Base-by-base conservation (phyloP, 2,797 vertebrate species). In the Rhabdomys pumilio region DNA sequence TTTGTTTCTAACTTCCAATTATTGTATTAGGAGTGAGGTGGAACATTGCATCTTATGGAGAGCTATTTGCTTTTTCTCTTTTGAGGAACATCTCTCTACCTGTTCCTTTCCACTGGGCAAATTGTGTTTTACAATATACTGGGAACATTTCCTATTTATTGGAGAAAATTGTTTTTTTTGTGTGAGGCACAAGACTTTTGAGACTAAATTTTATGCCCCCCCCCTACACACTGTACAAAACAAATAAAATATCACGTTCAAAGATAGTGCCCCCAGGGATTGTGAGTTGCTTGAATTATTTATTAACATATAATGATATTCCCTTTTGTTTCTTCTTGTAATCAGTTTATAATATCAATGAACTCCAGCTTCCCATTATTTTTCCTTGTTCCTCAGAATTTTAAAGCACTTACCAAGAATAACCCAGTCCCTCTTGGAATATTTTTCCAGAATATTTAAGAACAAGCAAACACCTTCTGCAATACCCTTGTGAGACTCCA, bases 41-140 rank as follows among this genome's bases (percentile, higher is more conserved):
- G 4, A 6, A 7, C 38, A 86, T 17, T 86, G 77, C 34, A 24
- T 87, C 7, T 90, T 76, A 59, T 14, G 75, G 29, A 91, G 17
- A 94, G 9, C 7, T 57, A 53, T 63, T 95, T 90, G 44, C 14
- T 59, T 96, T 91, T 83, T 7, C 3, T 94, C 47, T 65, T 92
- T 57, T 85, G n/a, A 80, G 29, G 89, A 79, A 14, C 65, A 5
- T 79, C 57, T 95, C 19, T 95, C 19, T 65, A 93, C 12, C 1
- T 53, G 19, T 72, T 17, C n/a, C 14, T 77, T 94, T 81, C n/a
- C 17, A 61, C n/a, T 89, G 41, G 5, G 22, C 47, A 90, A 44
- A 87, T 20, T 61, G 11, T 65, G 47, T 81, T 91, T 76, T 85
- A 3, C 6, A 41, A 81, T 38, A 59, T 76, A 63, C 38, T 93